Conservation (phyloP, 1,140 invertebrate genomes). For the Pristionchus pacificus region DNA sequence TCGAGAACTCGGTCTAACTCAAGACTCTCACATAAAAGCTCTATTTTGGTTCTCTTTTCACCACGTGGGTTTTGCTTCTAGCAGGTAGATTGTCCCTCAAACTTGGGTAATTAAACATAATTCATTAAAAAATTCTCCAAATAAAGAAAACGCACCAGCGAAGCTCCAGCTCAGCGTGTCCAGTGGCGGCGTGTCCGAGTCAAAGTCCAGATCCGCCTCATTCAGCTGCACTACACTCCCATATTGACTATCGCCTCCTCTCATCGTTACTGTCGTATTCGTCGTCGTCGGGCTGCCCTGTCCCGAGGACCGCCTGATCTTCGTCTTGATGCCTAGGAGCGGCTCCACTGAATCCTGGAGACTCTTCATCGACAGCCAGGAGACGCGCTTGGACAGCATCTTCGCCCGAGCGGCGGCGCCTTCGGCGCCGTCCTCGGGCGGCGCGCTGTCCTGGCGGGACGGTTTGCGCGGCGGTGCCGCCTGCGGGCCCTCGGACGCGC, state of each 20-base stretch:
- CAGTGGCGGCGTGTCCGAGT: conserved; percentile 53
- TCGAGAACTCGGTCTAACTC: too few species aligned
- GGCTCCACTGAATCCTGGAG: conserved; percentile 46
- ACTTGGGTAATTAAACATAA: too few species aligned
- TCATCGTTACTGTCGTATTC: conserved; percentile 6
- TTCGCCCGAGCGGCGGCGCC: conserved; percentile 24
- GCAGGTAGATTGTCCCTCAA: too few species aligned
- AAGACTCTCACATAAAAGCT: too few species aligned
- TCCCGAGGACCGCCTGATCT: conserved; percentile 19
- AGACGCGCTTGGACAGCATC: conserved; percentile 48
- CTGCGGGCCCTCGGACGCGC: conserved; percentile 7
- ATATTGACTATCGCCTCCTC: conserved; percentile 35
- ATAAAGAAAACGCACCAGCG: conserved; percentile 22
- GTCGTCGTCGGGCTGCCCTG: conserved; percentile 12
- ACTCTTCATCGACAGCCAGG: conserved; percentile 54
- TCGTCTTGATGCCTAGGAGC: conserved; percentile 13
- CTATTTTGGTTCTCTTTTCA: too few species aligned
- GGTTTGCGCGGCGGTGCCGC: too few species aligned
- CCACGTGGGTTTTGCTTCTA: too few species aligned
- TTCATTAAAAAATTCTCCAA: too few species aligned
- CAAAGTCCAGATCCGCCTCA: conserved; percentile 41
- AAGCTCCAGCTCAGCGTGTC: conserved; percentile 55
- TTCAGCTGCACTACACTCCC: conserved; percentile 46
- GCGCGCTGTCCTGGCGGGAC: not conserved
- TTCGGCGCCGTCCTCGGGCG: conserved; percentile 3